These are phyloP conservation scores for Drosophila paulistorum DNA, from an alignment of 1,140 invertebrate genomes.

Conservation along the genomic window DNA sequence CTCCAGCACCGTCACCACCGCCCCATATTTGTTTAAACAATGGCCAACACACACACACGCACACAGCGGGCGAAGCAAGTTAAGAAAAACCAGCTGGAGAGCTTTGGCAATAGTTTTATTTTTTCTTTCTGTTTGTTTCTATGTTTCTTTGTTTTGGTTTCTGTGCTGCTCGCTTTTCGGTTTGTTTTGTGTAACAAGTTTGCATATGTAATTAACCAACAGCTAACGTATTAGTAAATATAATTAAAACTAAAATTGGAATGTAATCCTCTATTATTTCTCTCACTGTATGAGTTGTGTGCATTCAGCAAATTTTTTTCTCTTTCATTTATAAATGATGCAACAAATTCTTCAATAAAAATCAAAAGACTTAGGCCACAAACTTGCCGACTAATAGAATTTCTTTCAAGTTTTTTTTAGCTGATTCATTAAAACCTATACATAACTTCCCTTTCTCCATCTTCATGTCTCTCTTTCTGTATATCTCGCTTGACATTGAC, in stretches of 20 bases:
- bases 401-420: constrained; percentile 14
- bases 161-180: constrained; percentile 17
- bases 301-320: constrained; percentile 10
- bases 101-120: constrained; percentile 8
- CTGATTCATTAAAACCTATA: constrained; percentile 39
- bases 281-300: not conserved
- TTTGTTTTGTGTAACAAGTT: constrained; percentile 74
- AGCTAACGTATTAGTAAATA: constrained; percentile 69
- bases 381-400: constrained; percentile 19
- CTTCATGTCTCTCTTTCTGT: not conserved
- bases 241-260: constrained; percentile 63
- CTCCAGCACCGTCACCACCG: not conserved
- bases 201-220: constrained; percentile 77
- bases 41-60: not conserved
- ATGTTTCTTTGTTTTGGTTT: constrained; percentile 43
- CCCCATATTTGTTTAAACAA: constrained; percentile 13
- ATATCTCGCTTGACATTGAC: constrained; percentile 58
- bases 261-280: constrained; percentile 24
- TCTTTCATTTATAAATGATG: constrained; percentile 29
- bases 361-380: constrained; percentile 52
- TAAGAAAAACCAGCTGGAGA: constrained; percentile 53
- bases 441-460: constrained; percentile 18
- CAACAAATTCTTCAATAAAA: constrained; percentile 29
- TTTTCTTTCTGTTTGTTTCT: constrained; percentile 38
- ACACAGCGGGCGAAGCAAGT: not conserved